These are phyloP conservation scores for Coboldia fuscipes DNA, from an alignment of 1,140 invertebrate species.

Conservation along the genomic window DNA sequence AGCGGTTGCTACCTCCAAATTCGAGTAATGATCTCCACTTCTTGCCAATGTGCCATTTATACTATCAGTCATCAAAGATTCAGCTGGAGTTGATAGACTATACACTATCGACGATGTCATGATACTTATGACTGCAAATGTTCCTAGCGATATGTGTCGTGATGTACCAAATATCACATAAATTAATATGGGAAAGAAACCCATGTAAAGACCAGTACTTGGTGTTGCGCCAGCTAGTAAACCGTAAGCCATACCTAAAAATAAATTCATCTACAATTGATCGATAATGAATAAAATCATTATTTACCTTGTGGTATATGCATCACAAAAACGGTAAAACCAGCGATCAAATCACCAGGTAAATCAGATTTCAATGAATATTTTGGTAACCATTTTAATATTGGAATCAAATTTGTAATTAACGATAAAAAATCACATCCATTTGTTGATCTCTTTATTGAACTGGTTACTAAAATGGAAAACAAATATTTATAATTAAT, in stretches of 20 bases:
- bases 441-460: too few relatives aligned
- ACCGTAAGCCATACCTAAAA: constrained; percentile 76
- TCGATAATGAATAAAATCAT: neutral
- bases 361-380: constrained; percentile 43
- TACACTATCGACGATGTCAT: constrained; percentile 67
- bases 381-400: constrained; percentile 41
- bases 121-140: constrained; percentile 70
- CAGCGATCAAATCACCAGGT: constrained; percentile 45
- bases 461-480: too few relatives aligned
- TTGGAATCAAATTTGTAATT: constrained; percentile 28
- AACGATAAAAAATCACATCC: constrained; percentile 14
- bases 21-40: constrained; percentile 5
- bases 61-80: neutral
- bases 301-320: constrained; percentile 70
- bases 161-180: constrained; percentile 86
- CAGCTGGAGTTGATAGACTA: constrained; percentile 8
- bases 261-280: constrained; percentile 4
- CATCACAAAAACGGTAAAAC: constrained; percentile 78
- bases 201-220: constrained; percentile 82
- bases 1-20: constrained; percentile 13
- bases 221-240: constrained; percentile 68
- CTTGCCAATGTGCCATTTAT: neutral
- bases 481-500: too few relatives aligned
- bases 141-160: constrained; percentile 79
- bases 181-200: constrained; percentile 77